Evolutionary conservation across 2,113 vertebrate species (phyloP).

Genomic region (Megalops atlanticus): DNA sequence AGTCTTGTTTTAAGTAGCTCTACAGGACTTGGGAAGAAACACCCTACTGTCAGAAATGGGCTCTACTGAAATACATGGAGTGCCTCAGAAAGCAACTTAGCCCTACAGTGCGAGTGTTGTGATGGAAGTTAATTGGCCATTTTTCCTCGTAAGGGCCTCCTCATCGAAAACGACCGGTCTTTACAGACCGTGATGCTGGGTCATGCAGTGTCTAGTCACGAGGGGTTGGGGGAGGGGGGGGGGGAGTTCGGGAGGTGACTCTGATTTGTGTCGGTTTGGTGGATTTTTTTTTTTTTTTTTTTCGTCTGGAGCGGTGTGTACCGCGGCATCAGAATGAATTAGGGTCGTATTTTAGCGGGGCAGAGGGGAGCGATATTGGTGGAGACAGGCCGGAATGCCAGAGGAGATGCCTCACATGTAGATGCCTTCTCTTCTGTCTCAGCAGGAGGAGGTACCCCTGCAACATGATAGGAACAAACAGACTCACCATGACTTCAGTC

Average conservation of each 20-base stretch:
- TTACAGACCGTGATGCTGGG: background rate
- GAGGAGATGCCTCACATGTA: conserved; percentile 6
- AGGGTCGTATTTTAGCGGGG: conserved; percentile 4
- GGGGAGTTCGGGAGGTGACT: background rate
- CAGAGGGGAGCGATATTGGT: background rate
- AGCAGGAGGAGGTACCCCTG: background rate
- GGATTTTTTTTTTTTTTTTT: background rate
- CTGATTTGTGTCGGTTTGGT: conserved; percentile 7
- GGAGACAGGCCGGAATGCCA: conserved; percentile 14
- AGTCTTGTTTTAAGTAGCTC: background rate
- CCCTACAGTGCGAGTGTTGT: background rate
- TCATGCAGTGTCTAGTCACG: background rate
- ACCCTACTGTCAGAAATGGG: background rate
- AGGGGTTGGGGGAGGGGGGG: background rate
- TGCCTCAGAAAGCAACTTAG: background rate
- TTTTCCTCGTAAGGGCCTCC: background rate
- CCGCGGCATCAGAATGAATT: conserved; percentile 10
- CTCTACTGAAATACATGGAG: conserved; percentile 6
- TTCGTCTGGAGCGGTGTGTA: background rate
- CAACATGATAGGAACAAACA: conserved; percentile 1
- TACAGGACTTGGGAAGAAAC: background rate
- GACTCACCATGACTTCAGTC: background rate
- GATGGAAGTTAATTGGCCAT: conserved; percentile 1
- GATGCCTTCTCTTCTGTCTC: background rate
- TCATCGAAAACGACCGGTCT: background rate